Percentiles rank a stretch among this genome's conserved stretches.
Conservation (phyloP, 2,888 invertebrate species). For the Xanthorhoe spadicearia region DNA sequence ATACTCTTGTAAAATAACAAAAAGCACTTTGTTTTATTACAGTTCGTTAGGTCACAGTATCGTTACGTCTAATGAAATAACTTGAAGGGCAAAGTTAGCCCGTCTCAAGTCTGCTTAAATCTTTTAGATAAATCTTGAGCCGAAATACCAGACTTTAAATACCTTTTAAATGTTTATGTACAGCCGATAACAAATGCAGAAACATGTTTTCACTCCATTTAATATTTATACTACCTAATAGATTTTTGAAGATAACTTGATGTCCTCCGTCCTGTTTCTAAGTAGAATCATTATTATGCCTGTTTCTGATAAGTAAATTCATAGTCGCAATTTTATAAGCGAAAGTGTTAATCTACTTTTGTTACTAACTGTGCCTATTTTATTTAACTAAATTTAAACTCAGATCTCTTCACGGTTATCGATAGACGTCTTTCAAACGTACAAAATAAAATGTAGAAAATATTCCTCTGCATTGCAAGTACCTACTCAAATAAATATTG, state of each 20-base stretch:
- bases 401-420: no score
- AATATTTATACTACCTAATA: no score
- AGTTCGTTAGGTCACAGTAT: conserved; percentile 12
- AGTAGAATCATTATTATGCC: no score
- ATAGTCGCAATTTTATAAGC: no score
- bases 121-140: conserved; percentile 8
- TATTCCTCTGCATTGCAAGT: background rate
- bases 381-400: no score
- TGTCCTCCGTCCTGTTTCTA: no score
- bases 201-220: no score
- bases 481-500: background rate
- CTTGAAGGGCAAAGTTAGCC: conserved; percentile 8
- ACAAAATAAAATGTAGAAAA: background rate
- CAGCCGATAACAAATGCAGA: background rate
- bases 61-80: conserved; percentile 15
- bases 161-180: background rate
- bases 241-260: no score
- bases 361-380: no score
- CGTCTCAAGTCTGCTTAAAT: conserved; percentile 8
- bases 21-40: conserved; percentile 7
- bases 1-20: conserved; percentile 1
- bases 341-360: no score
- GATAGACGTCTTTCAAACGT: background rate
- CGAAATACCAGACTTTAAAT: background rate
- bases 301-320: no score